Conservation (phyloP, 1,140 invertebrate genomes). For the Camponotus floridanus region DNA sequence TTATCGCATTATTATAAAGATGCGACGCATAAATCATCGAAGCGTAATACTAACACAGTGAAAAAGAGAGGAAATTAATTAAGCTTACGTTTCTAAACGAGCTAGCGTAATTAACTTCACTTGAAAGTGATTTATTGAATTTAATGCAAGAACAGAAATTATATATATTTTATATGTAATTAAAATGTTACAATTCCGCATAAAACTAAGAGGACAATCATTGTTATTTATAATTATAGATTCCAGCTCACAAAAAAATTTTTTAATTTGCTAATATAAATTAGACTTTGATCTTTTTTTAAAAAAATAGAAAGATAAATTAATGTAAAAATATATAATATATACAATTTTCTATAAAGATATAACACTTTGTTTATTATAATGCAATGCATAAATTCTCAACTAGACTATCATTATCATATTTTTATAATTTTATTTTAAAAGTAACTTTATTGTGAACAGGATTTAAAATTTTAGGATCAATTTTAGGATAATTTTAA, state of each 20-base stretch:
- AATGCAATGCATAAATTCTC: conserved; percentile 13
- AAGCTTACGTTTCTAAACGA: conserved; percentile 10
- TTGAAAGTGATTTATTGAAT: background rate
- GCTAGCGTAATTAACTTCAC: conserved; percentile 29
- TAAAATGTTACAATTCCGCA: conserved; percentile 13
- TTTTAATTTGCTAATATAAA: conserved; percentile 4
- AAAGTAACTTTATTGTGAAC: background rate
- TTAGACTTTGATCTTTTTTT: conserved; percentile 11
- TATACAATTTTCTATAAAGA: background rate
- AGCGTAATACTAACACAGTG: background rate
- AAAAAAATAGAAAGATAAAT: background rate
- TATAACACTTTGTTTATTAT: background rate
- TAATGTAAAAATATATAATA: conserved; percentile 2
- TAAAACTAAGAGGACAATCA: background rate
- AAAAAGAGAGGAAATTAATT: conserved; percentile 5
- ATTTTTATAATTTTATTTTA: background rate
- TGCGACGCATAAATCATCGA: background rate
- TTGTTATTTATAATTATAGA: background rate
- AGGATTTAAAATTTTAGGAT: background rate
- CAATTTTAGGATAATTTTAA: background rate
- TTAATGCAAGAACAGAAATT: conserved; percentile 14
- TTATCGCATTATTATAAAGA: conserved; percentile 37
- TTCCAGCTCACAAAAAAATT: background rate
- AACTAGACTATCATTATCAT: background rate
- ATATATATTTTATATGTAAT: conserved; percentile 16